A percentile compares a stretch with the other conserved stretches of the same genome.
Conservation (phyloP, 2,113 vertebrate genomes). For the Hypocryptadius cinnamomeus region DNA sequence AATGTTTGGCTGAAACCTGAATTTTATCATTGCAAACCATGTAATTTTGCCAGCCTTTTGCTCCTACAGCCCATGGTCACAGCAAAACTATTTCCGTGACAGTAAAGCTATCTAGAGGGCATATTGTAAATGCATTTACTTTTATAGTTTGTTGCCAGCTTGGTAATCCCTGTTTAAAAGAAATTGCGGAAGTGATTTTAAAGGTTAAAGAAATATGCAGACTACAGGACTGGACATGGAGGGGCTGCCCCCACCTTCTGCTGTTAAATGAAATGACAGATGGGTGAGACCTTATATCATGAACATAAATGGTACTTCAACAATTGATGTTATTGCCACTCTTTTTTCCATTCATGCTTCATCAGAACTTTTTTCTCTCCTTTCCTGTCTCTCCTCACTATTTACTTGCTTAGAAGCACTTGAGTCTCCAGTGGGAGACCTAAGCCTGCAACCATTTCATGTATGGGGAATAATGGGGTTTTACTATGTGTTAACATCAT, state of each 20-base stretch:
- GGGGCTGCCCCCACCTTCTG: not conserved
- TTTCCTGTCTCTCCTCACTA: not conserved
- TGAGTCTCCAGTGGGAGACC: not conserved
- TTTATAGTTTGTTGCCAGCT: slow-evolving; percentile 46
- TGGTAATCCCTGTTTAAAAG: slow-evolving; percentile 62
- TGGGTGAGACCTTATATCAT: not conserved
- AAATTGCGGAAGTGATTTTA: slow-evolving; percentile 53
- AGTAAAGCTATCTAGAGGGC: slow-evolving; percentile 60
- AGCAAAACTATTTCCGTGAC: slow-evolving; percentile 56
- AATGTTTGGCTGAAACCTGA: slow-evolving; percentile 42
- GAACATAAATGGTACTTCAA: not conserved
- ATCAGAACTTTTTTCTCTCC: not conserved
- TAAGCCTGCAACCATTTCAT: not conserved
- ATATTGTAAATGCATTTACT: slow-evolving; percentile 66
- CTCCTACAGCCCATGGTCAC: not conserved
- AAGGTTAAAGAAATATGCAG: slow-evolving; percentile 61
- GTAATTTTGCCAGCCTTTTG: slow-evolving; percentile 36
- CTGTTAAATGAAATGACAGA: slow-evolving; percentile 25
- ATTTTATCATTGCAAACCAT: slow-evolving; percentile 41
- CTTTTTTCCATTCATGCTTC: not conserved
- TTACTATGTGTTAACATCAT: not conserved
- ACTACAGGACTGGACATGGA: slow-evolving; percentile 16
- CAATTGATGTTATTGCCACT: not conserved
- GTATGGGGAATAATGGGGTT: not conserved
- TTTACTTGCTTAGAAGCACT: not conserved